Evolutionary conservation across 1,140 invertebrate genomes (phyloP), one percentile per base, ranked within the genome.

Genomic region (Bombus sylvicola): DNA sequence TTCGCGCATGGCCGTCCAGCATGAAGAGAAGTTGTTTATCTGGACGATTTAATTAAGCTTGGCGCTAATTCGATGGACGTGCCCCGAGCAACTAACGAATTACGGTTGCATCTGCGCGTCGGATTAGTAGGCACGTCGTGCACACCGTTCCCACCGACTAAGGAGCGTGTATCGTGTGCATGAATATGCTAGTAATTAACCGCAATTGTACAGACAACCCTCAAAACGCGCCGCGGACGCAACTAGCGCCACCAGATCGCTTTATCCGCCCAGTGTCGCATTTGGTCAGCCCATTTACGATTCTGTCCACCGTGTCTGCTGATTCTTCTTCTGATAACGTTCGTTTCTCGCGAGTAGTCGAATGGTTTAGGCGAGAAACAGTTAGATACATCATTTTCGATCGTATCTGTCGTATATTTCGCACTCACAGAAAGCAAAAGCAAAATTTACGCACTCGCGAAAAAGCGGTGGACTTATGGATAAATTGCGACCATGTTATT

Each of bases 141-240:
- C 84, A 43, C 39, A 57, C 53, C 74, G 78, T 78, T 66, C 78
- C 78, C 72, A 47, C 57, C 59, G 75, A 68, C 88, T 83, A 90
- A 90, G 88, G 88, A 90, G 79, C 88, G 81, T 84, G 88, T 89
- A 81, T 83, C 88, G 88, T 69, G 80, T 87, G 62, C 81, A 87
- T 89, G 88, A 90, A 90, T 90, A 90, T 88, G 88, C 82, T 86
- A 64, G 89, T 90, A 88, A 90, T 90, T 90, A 90, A 90, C 89
- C 89, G 76, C 89, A 84, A 90, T 90, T 90, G 89, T 90, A 69
- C 85, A 72, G 79, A 78, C 82, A 83, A 77, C 79, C 71, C 88
- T 83, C 82, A 88, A 90, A 90, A 90, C 57, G 79, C 80, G 69
- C 81, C 57, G 74, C 68, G 85, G 72, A 84, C 83, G 79, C 79